Percentiles rank a stretch among this genome's conserved stretches.
Conservation (phyloP, 2,888 invertebrate genomes). For the Eueremaeus valkanovi region DNA sequence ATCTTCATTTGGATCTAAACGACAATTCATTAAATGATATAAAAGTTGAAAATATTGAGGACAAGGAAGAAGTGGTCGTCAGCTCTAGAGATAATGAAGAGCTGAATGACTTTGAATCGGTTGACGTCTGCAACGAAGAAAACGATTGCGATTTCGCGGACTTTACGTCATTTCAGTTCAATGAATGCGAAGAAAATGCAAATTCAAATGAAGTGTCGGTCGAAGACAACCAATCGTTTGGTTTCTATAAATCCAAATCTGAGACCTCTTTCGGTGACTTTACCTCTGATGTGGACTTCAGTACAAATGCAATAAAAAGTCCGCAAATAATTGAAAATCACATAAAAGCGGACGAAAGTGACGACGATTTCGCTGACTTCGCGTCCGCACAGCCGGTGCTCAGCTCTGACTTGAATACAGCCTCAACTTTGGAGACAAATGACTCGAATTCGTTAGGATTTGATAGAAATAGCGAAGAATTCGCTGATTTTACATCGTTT, state of each 20-base stretch:
- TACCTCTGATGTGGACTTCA: not conserved
- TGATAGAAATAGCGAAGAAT: not conserved
- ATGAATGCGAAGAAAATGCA: not conserved
- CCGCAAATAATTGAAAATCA: not conserved
- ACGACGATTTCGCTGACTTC: constrained; percentile 28
- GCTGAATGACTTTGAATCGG: not conserved
- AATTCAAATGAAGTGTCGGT: not conserved
- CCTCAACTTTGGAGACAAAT: not conserved
- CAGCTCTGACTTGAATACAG: not conserved
- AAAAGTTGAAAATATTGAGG: not conserved
- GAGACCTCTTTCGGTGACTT: constrained; percentile 13
- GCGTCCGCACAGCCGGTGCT: constrained; percentile 18
- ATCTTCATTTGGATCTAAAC: not conserved
- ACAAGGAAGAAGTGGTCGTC: not conserved
- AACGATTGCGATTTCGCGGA: constrained; percentile 21
- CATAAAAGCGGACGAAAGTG: not conserved
- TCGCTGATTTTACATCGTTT: constrained; percentile 29
- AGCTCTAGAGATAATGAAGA: not conserved
- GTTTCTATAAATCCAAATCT: not conserved
- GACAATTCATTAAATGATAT: not conserved
- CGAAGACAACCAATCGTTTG: constrained; percentile 2
- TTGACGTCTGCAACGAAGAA: not conserved
- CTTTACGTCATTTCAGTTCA: constrained; percentile 10
- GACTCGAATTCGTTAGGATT: not conserved
- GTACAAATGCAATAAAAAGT: not conserved